Conservation (phyloP, 2,113 vertebrate genomes). For the Thryonomys swinderianus region DNA sequence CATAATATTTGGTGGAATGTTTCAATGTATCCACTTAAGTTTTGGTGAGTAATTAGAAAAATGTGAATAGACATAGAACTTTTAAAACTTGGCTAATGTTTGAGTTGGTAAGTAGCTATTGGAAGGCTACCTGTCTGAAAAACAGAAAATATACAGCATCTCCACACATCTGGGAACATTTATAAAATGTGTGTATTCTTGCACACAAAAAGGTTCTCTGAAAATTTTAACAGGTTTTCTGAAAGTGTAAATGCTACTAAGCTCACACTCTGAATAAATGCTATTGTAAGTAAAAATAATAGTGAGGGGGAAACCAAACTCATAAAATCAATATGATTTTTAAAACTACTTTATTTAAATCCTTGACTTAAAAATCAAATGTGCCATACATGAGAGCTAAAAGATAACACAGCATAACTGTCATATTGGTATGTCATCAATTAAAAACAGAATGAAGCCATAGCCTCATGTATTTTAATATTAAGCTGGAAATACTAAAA, state of each 20-base stretch:
- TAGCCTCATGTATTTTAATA: neutral
- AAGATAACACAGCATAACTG: neutral
- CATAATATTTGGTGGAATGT: neutral
- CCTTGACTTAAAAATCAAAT: neutral
- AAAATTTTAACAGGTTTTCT: neutral
- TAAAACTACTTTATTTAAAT: neutral
- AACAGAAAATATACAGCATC: neutral
- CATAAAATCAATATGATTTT: neutral
- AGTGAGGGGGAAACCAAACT: neutral
- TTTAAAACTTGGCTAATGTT: neutral
- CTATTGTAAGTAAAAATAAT: neutral
- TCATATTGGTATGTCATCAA: neutral
- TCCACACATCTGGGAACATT: neutral
- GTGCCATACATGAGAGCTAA: neutral
- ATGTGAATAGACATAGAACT: neutral
- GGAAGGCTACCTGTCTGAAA: neutral
- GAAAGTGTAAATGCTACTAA: constrained; percentile 8
- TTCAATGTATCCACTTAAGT: neutral
- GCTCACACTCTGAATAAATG: neutral
- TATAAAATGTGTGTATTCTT: neutral
- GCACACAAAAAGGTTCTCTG: neutral
- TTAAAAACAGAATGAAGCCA: neutral
- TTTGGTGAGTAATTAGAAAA: neutral
- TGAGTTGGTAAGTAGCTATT: neutral
- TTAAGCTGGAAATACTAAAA: neutral